These are phyloP conservation scores for Psilanteris sp. DNA, from an alignment of 1,140 invertebrate species.

Conservation along the genomic window DNA sequence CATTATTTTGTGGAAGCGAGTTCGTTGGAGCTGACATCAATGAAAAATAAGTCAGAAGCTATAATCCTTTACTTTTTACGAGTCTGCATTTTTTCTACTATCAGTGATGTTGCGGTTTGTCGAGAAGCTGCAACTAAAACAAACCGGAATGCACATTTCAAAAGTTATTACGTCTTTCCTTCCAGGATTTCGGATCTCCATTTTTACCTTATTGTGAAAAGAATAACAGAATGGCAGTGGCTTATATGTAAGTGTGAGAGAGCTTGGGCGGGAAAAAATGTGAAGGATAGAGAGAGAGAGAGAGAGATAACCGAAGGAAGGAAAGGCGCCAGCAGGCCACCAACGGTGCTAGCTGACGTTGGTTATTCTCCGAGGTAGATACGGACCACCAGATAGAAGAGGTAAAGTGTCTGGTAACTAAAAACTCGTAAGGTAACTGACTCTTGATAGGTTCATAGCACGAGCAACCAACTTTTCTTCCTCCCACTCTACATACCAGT, in stretches of 20 bases:
- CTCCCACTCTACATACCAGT: conserved; percentile 52
- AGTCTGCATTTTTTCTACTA: conserved; percentile 40
- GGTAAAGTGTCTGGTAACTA: conserved; percentile 69
- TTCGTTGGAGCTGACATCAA: conserved; percentile 20
- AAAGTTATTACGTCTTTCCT: conserved; percentile 61
- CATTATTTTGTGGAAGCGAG: conserved; percentile 11
- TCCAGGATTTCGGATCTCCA: conserved; percentile 58
- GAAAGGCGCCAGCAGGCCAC: conserved; percentile 63
- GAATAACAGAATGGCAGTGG: conserved; percentile 50
- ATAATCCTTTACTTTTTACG: conserved; percentile 52
- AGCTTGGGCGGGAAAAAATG: conserved; percentile 49
- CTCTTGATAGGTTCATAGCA: conserved; percentile 66
- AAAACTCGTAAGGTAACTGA: conserved; percentile 68
- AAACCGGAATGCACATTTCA: conserved; percentile 63
- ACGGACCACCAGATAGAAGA: conserved; percentile 69
- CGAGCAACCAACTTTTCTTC: conserved; percentile 59
- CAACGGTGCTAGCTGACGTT: conserved; percentile 64
- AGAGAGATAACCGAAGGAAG: conserved; percentile 38
- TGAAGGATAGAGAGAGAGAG: conserved; percentile 23
- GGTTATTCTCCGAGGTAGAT: conserved; percentile 64
- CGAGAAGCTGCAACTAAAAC: conserved; percentile 56
- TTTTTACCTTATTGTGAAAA: conserved; percentile 62
- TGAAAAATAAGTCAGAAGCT: conserved; percentile 48
- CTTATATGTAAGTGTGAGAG: conserved; percentile 56
- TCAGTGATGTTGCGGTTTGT: conserved; percentile 54